Base-by-base conservation (phyloP, 2,797 vertebrate genomes). In the Halcyon chelicuti region DNA sequence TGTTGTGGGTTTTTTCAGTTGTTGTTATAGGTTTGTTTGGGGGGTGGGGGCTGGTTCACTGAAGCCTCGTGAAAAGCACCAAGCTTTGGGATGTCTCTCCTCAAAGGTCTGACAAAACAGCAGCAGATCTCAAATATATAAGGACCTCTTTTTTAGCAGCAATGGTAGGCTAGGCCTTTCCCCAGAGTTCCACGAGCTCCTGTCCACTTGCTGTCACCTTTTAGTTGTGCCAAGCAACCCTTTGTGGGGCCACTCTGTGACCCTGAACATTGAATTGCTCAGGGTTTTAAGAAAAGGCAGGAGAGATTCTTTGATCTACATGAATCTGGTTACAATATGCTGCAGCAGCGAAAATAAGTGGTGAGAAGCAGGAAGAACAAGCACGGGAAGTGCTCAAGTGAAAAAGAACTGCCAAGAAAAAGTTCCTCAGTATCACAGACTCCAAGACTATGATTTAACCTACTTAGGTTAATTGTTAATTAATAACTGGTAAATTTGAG, bases 401-500 rank as follows among this genome's bases (percentile, higher is more conserved):
- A 82, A 71, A 75, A 79, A 84, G 71, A 90, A 47, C 68, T 90
- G 94, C 79, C 76, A 92, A 95, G 90, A 77, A 93, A 93, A 80
- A 52, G 74, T 79, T 93, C 58, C 37, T 93, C 29, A 35, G n/a
- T 89, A 94, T 78, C 77, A 84, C 65, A 88, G 88, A 55, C 86
- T 95, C 55, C 46, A 78, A 95, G 89, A 82, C 46, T 55, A 76
- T 63, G 78, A 92, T 94, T 95, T 96, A 82, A 86, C 77, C 55
- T 76, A 91, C 92, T 96, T 93, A 95, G 65, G 49, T 81, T 92
- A 95, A 95, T 92, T 94, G 52, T 19, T 55, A 55, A 55, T n/a
- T 55, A 55, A 55, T 55, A 94, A 54, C 40, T 84, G 70, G 67
- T 91, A 97, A 94, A 87, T 60, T 26, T 89, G 71, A 87, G 39